phyloP scores from a whole-genome alignment of 2,113 vertebrate species.

The Pseudorectes ferrugineus region DNA sequence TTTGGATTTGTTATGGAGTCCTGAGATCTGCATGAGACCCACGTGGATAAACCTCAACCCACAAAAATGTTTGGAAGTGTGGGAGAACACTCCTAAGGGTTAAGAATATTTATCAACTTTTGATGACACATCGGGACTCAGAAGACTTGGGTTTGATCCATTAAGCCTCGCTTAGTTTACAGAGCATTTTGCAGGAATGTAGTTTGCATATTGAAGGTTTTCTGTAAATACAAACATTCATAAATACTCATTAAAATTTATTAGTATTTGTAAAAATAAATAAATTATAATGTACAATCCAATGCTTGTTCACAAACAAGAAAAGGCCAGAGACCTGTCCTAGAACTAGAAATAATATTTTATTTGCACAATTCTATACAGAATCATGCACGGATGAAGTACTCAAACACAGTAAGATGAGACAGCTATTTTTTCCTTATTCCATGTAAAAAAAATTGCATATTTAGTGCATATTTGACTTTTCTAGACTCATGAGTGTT shows the following conservation, averaged over 20 bases:
- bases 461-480: background rate
- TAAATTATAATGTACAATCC: background rate
- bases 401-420: background rate
- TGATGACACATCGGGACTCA: background rate
- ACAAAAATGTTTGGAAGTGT: background rate
- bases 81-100: background rate
- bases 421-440: background rate
- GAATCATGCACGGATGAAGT: background rate
- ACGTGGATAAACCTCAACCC: background rate
- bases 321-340: background rate
- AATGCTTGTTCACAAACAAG: background rate
- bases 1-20: background rate
- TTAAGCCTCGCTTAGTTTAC: background rate
- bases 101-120: background rate
- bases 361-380: background rate
- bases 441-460: background rate
- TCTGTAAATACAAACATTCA: background rate
- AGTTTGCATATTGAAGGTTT: background rate
- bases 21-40: background rate
- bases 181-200: background rate
- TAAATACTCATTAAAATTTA: background rate
- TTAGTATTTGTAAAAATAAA: background rate
- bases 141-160: background rate
- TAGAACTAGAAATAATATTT: background rate
- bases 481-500: background rate